Evolutionary conservation across 2,797 vertebrate genomes (phyloP).

Genomic region (Fundulus diaphanus): DNA sequence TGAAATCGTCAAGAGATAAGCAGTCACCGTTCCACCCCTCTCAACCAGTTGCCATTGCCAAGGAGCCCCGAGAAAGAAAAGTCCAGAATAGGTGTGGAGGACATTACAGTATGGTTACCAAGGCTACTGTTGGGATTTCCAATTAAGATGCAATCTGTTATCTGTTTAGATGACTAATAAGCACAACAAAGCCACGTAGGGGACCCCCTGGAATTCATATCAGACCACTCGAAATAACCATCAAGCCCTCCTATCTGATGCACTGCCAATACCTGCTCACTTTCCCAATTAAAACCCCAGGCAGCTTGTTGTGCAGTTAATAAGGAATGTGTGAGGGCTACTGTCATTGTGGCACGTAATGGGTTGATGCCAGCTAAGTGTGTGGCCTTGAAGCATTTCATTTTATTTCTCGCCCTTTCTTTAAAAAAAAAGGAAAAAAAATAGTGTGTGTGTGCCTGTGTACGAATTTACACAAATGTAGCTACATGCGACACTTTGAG

Average conservation of each 20-base stretch:
- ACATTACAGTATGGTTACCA: slow-evolving; percentile 73
- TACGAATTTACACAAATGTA: slow-evolving; percentile 29
- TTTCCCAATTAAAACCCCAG: slow-evolving; percentile 71
- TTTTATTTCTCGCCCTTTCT: slow-evolving; percentile 58
- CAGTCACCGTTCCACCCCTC: slow-evolving; percentile 1
- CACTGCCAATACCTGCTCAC: slow-evolving; percentile 73
- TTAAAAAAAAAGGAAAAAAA: slow-evolving; percentile 55
- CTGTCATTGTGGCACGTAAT: slow-evolving; percentile 59
- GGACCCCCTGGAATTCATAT: slow-evolving; percentile 79
- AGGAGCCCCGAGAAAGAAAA: slow-evolving; percentile 29
- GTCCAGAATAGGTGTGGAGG: slow-evolving; percentile 66
- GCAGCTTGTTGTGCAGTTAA: slow-evolving; percentile 69
- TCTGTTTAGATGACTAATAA: slow-evolving; percentile 81
- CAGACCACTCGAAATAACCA: slow-evolving; percentile 78
- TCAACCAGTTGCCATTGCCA: slow-evolving; percentile 33
- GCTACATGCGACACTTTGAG: slow-evolving; percentile 28
- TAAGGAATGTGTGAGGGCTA: slow-evolving; percentile 64
- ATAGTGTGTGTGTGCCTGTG: slow-evolving; percentile 11
- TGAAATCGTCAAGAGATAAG: background rate
- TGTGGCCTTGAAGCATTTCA: slow-evolving; percentile 55
- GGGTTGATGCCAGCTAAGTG: slow-evolving; percentile 48
- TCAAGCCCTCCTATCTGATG: slow-evolving; percentile 74
- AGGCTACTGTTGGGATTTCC: slow-evolving; percentile 78
- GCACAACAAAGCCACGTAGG: slow-evolving; percentile 75
- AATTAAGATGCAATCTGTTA: slow-evolving; percentile 84